Conservation (phyloP, 2,888 invertebrate genomes). For the Epistrophella euchroma region DNA sequence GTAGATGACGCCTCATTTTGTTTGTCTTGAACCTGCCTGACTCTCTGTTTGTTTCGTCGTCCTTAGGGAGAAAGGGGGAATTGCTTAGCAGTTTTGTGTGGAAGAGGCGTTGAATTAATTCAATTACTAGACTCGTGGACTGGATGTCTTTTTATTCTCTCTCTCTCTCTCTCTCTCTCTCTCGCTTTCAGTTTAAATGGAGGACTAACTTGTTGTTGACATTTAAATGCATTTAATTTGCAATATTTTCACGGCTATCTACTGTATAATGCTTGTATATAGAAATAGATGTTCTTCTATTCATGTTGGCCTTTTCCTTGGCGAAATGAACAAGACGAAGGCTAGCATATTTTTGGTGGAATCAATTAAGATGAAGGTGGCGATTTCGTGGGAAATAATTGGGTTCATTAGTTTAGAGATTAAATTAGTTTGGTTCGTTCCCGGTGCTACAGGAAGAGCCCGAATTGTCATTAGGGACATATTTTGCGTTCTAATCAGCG, state of each 20-base stretch:
- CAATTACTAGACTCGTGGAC: slow-evolving; percentile 52
- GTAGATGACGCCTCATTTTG: slow-evolving; percentile 3
- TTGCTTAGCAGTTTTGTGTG: slow-evolving; percentile 30
- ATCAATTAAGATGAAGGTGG: slow-evolving; percentile 51
- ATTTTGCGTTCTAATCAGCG: slow-evolving; percentile 28
- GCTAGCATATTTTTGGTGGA: slow-evolving; percentile 44
- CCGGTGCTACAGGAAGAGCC: not conserved
- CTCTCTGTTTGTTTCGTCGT: not conserved
- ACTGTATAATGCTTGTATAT: not conserved
- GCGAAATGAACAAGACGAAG: slow-evolving; percentile 7
- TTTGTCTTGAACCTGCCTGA: not conserved
- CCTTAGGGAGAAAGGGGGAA: slow-evolving; percentile 15
- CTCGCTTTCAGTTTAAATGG: not conserved
- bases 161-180: not conserved
- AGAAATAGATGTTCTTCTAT: not conserved
- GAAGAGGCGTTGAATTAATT: slow-evolving; percentile 62
- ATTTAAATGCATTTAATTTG: slow-evolving; percentile 71
- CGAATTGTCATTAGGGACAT: slow-evolving; percentile 26
- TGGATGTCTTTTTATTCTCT: not conserved
- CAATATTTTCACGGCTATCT: slow-evolving; percentile 50
- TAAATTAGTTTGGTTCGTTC: slow-evolving; percentile 48
- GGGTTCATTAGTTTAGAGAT: slow-evolving; percentile 47
- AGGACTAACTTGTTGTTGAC: slow-evolving; percentile 53
- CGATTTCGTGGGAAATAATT: slow-evolving; percentile 33
- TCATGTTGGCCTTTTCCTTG: not conserved